Evolutionary conservation across 2,113 vertebrate genomes (phyloP).

Genomic region (Limnothrissa miodon): DNA sequence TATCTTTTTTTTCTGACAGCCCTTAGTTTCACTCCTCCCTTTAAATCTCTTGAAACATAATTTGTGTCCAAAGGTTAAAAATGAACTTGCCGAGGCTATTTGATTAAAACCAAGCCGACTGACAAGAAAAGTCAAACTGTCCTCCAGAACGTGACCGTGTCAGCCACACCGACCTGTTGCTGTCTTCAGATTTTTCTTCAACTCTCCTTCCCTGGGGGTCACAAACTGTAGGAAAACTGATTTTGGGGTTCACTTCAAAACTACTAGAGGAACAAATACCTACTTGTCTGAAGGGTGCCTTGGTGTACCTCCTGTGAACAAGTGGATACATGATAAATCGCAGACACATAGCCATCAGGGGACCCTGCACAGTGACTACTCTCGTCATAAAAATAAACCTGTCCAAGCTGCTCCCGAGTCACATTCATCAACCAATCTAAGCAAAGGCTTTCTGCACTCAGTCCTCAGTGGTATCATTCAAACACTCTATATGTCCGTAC

Average conservation of each 20-base stretch:
- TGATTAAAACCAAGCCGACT: conserved; percentile 8
- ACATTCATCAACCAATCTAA: conserved; percentile 90
- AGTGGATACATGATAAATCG: conserved; percentile 78
- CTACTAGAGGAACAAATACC: neutral
- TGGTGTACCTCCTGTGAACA: neutral
- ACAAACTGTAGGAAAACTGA: neutral
- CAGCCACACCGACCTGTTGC: neutral
- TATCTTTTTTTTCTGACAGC: conserved; percentile 9
- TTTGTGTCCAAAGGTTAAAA: conserved; percentile 14
- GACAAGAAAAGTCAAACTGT: conserved; percentile 7
- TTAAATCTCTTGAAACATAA: conserved; percentile 15
- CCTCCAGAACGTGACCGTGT: neutral
- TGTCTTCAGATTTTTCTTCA: neutral
- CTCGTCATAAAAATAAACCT: conserved; percentile 91
- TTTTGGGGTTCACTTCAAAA: neutral
- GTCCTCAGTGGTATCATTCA: conserved; percentile 58
- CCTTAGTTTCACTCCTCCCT: neutral
- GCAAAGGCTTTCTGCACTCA: conserved; percentile 51
- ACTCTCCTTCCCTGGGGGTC: neutral
- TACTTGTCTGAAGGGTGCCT: neutral
- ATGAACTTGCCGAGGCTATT: conserved; percentile 11
- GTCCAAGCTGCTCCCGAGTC: conserved; percentile 82
- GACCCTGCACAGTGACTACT: conserved; percentile 75
- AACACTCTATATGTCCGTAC: neutral
- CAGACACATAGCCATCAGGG: conserved; percentile 62